phyloP scores from a whole-genome alignment of 92 coral and sea anemone species.

The Blastomussa wellsi region DNA sequence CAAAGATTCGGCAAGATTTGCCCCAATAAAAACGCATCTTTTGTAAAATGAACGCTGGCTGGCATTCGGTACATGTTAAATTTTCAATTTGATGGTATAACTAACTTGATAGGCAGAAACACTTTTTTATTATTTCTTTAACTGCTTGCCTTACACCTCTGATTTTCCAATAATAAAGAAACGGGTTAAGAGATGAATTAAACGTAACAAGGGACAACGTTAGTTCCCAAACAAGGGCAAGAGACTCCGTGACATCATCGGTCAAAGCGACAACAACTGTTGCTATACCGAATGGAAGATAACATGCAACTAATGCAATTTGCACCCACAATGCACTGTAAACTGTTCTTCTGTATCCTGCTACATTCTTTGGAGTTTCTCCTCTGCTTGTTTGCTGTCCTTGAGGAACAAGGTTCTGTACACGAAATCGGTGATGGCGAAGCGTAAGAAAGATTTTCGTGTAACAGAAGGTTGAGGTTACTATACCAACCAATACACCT shows the following conservation, averaged over 20 bases:
- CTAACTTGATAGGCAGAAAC: too few relatives aligned
- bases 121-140: not conserved
- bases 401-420: not conserved
- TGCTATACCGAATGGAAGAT: not conserved
- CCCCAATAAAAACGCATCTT: too few relatives aligned
- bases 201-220: not conserved
- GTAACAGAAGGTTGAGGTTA: not conserved
- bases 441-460: not conserved
- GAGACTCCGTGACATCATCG: not conserved
- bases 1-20: too few relatives aligned
- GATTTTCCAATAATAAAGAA: not conserved
- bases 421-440: not conserved
- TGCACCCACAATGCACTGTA: not conserved
- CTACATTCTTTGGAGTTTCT: not conserved
- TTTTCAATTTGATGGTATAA: too few relatives aligned
- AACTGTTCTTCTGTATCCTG: not conserved
- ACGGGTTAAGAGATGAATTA: not conserved
- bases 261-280: not conserved
- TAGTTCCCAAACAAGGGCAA: not conserved
- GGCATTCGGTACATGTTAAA: too few relatives aligned
- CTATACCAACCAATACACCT: not conserved
- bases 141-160: conserved; percentile 3
- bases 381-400: not conserved
- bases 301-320: not conserved
- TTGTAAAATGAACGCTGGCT: too few relatives aligned